Evolutionary conservation across 2,888 invertebrate species (phyloP).

Genomic region (Cryptophagus acutangulus): DNA sequence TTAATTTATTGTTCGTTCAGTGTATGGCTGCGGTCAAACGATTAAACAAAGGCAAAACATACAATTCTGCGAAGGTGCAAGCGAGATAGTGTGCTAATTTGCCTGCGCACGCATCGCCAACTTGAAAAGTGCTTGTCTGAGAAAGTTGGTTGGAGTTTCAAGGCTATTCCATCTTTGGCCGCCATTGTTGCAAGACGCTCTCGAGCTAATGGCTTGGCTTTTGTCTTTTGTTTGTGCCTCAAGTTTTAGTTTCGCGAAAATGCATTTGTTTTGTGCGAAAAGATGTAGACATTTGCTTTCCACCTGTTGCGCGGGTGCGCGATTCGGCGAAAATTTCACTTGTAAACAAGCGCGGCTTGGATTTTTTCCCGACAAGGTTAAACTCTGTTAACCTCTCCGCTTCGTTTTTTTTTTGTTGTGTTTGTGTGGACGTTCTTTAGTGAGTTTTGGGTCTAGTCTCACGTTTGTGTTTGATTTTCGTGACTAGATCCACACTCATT

Average conservation of each 20-base stretch:
- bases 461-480: constrained; percentile 54
- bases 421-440: constrained; percentile 46
- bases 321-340: no score
- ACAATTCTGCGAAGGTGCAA: no score
- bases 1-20: no score
- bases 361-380: no score
- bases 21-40: constrained; percentile 31
- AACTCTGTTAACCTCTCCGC: no score
- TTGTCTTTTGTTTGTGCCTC: constrained; percentile 26
- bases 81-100: constrained; percentile 3
- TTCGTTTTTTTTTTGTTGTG: constrained; percentile 6
- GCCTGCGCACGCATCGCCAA: constrained; percentile 37
- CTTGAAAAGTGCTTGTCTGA: constrained; percentile 42
- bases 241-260: not conserved
- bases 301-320: no score
- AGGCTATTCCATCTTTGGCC: constrained; percentile 46
- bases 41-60: no score
- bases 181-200: constrained; percentile 46
- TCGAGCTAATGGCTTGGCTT: constrained; percentile 40
- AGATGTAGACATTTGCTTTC: no score
- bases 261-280: no score
- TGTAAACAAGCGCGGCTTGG: no score
- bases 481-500: constrained; percentile 91
- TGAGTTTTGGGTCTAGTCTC: constrained; percentile 71
- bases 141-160: constrained; percentile 48